Conservation (phyloP, 2,797 vertebrate species). For the Lophotriccus pileatus region DNA sequence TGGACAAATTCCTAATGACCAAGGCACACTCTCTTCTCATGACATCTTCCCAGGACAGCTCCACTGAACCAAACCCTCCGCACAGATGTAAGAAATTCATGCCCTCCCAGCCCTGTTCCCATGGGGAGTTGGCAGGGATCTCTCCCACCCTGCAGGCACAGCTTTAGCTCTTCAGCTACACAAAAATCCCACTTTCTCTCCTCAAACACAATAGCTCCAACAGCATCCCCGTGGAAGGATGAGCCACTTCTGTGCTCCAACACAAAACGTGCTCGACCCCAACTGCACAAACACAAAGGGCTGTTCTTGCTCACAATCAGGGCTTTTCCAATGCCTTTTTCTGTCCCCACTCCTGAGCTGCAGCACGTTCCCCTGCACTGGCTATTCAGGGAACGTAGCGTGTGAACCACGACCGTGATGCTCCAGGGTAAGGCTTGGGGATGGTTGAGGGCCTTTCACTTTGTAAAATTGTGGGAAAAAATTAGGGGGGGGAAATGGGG, state of each 20-base stretch:
- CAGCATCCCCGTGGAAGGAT: not conserved
- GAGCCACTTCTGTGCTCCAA: not conserved
- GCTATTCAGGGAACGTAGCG: rapidly evolving
- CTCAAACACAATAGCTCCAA: not conserved
- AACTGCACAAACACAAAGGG: not conserved
- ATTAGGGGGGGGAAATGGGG: rapidly evolving
- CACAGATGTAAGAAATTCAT: not conserved
- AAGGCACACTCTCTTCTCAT: rapidly evolving
- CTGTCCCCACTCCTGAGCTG: not conserved
- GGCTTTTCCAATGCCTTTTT: not conserved
- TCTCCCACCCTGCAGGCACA: not conserved
- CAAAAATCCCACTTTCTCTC: not conserved
- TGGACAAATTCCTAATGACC: not conserved
- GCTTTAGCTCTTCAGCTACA: not conserved
- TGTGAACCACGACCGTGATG: rapidly evolving
- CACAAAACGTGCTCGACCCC: rapidly evolving
- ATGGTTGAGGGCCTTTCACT: not conserved
- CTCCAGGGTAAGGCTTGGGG: not conserved
- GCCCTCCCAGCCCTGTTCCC: not conserved
- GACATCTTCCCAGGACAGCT: not conserved
- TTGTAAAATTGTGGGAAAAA: too few relatives aligned
- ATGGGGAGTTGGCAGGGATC: not conserved
- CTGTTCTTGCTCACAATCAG: not conserved
- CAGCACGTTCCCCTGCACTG: not conserved
- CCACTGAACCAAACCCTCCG: not conserved